Conservation (phyloP, 2,888 invertebrate genomes). For the Cheiracanthium punctorium region DNA sequence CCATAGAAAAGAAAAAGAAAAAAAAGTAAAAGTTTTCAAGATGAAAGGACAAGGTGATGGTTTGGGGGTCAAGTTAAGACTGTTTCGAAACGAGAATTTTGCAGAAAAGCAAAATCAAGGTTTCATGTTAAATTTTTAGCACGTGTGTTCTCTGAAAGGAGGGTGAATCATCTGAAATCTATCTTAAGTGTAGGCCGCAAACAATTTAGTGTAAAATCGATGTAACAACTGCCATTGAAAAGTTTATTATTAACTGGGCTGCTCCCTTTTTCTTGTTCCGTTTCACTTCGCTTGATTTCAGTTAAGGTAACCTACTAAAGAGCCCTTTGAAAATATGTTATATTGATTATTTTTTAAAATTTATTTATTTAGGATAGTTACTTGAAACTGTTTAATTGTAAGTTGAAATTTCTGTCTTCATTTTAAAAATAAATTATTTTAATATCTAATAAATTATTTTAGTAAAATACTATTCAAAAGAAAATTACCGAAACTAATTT, state of each 20-base stretch:
- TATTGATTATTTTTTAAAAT: neutral
- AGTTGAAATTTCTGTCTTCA: no score
- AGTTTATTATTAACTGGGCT: no score
- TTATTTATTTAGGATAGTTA: no score
- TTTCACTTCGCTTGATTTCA: no score
- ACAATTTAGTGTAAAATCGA: neutral
- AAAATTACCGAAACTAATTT: no score
- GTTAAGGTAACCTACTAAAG: no score
- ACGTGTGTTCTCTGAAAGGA: neutral
- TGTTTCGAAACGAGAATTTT: neutral
- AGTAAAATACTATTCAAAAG: no score
- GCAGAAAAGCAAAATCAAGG: neutral
- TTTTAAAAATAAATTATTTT: no score
- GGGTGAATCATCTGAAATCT: neutral
- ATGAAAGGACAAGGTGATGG: neutral
- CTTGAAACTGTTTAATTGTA: no score
- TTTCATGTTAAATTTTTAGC: neutral
- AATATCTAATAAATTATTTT: no score
- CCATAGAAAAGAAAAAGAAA: neutral
- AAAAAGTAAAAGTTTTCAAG: neutral
- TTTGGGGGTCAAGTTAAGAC: neutral
- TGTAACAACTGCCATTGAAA: neutral
- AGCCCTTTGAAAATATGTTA: no score
- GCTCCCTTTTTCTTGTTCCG: no score
- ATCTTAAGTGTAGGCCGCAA: neutral